phyloP scores from a whole-genome alignment of 2,888 invertebrate species.

The Scelioninae gen. 1 region DNA sequence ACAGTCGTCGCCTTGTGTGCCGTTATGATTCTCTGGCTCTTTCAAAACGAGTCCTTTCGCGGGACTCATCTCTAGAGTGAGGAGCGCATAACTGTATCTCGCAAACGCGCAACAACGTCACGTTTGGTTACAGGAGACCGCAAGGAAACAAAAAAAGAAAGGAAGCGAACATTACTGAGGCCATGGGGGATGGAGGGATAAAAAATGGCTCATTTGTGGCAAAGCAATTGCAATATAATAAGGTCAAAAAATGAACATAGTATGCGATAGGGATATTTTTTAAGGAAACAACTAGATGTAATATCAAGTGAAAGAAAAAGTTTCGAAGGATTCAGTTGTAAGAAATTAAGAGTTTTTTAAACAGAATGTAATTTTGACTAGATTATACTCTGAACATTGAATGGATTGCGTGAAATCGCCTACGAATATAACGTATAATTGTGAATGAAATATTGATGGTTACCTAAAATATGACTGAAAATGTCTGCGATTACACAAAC shows the following conservation, averaged over 20 bases:
- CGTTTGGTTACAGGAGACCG: constrained; percentile 60
- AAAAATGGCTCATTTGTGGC: constrained; percentile 45
- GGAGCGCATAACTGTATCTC: constrained; percentile 80
- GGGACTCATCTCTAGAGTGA: constrained; percentile 72
- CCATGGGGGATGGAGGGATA: background rate
- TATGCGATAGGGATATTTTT: background rate
- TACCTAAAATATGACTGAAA: too few relatives aligned
- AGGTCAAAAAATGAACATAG: constrained; percentile 19
- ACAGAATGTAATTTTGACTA: too few relatives aligned
- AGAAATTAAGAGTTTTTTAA: too few relatives aligned
- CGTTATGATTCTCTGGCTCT: constrained; percentile 83
- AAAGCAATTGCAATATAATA: constrained; percentile 38
- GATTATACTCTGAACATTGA: too few relatives aligned
- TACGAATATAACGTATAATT: too few relatives aligned
- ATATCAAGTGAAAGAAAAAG: too few relatives aligned
- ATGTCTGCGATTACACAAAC: too few relatives aligned
- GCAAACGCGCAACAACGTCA: constrained; percentile 69
- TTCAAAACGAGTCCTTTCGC: constrained; percentile 79
- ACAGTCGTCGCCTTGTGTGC: constrained; percentile 76
- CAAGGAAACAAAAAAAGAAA: constrained; percentile 33
- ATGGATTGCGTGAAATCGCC: too few relatives aligned
- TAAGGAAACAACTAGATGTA: background rate
- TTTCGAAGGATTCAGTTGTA: too few relatives aligned
- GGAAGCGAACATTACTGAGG: background rate
- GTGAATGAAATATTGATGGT: too few relatives aligned